Evolutionary conservation across 2,888 invertebrate species (phyloP).

Genomic region (Macaria notata): DNA sequence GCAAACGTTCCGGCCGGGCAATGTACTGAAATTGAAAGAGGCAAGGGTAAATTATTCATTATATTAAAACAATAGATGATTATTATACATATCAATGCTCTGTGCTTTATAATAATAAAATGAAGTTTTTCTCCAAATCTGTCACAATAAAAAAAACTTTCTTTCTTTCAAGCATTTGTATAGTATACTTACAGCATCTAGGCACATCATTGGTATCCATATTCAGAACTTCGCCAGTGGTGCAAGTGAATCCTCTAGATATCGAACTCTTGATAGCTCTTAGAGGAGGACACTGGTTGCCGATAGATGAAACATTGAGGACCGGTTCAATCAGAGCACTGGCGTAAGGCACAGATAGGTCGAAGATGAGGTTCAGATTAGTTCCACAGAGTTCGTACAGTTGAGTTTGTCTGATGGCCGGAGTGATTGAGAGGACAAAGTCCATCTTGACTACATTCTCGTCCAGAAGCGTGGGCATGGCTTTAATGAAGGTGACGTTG

Average conservation of each 20-base stretch:
- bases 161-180: neutral
- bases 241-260: constrained; percentile 95
- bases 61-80: too few relatives aligned
- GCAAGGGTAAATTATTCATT: too few relatives aligned
- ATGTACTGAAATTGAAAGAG: constrained; percentile 85
- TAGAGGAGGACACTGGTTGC: constrained; percentile 95
- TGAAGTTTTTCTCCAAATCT: too few relatives aligned
- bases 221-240: constrained; percentile 95
- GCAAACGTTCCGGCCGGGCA: constrained; percentile 98
- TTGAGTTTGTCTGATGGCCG: constrained; percentile 94
- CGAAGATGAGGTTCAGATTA: constrained; percentile 95
- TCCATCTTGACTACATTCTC: constrained; percentile 95
- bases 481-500: constrained; percentile 94
- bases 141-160: too few relatives aligned
- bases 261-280: constrained; percentile 93
- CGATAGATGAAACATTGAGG: constrained; percentile 93
- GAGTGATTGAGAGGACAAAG: constrained; percentile 93
- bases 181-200: constrained; percentile 89
- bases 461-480: constrained; percentile 89
- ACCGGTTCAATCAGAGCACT: constrained; percentile 94
- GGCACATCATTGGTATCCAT: constrained; percentile 96
- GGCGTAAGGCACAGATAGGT: constrained; percentile 95
- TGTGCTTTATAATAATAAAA: too few relatives aligned
- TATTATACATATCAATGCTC: too few relatives aligned
- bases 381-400: constrained; percentile 97